phyloP scores from a whole-genome alignment of 2,797 vertebrate genomes.

The Sphenopsis melanotis region DNA sequence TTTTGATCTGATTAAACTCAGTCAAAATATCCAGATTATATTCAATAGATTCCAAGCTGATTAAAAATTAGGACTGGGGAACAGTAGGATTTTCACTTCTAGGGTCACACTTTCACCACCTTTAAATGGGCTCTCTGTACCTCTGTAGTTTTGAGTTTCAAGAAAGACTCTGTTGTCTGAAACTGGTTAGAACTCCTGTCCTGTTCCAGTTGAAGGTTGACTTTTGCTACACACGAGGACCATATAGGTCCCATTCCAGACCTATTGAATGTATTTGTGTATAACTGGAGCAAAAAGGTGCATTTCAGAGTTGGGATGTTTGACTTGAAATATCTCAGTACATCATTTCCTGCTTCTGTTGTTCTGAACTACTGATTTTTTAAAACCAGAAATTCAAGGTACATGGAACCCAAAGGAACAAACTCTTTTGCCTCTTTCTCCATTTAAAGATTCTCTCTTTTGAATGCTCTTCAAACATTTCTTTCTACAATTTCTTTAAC shows the following conservation, averaged over 20 bases:
- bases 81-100: background rate
- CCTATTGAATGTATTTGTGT: background rate
- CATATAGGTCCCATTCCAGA: background rate
- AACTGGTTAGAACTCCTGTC: constrained; percentile 4
- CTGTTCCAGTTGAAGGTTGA: background rate
- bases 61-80: background rate
- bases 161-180: background rate
- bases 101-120: background rate
- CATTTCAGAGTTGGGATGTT: background rate
- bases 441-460: background rate
- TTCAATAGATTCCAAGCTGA: background rate
- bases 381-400: background rate
- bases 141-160: background rate
- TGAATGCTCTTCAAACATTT: background rate
- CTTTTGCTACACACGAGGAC: background rate
- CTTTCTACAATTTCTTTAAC: background rate
- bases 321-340: background rate
- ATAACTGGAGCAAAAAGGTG: background rate
- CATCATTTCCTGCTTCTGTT: background rate
- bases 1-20: background rate
- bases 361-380: background rate
- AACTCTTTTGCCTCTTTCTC: background rate
- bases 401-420: background rate
- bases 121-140: background rate
- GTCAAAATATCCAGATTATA: background rate